These are phyloP conservation scores for Hipparchia semele DNA, from an alignment of 2,888 invertebrate genomes.

Conservation along the genomic window DNA sequence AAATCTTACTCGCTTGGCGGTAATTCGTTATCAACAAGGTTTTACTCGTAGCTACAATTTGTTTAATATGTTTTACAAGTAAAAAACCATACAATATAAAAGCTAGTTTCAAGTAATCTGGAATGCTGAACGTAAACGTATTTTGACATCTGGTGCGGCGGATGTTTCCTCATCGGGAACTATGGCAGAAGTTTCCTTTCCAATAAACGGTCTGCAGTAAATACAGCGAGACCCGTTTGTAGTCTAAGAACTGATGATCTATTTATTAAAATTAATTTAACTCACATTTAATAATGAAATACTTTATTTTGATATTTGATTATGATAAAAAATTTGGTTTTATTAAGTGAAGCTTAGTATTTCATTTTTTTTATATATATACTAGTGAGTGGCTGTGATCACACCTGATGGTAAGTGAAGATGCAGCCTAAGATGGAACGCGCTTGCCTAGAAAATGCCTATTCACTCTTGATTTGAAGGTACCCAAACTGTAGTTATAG, in stretches of 20 bases:
- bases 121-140: not conserved
- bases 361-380: too few species aligned
- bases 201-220: conserved; percentile 30
- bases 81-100: not conserved
- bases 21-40: too few species aligned
- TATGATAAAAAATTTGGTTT: too few species aligned
- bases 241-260: not conserved
- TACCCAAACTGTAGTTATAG: too few species aligned
- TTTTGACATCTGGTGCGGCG: conserved; percentile 17
- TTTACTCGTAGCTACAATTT: not conserved
- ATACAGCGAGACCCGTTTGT: conserved; percentile 31
- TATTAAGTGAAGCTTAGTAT: too few species aligned
- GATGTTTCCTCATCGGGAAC: conserved; percentile 28
- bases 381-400: too few species aligned
- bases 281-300: not conserved
- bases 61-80: not conserved
- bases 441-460: too few species aligned
- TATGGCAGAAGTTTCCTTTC: conserved; percentile 30
- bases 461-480: too few species aligned
- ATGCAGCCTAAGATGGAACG: too few species aligned
- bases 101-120: not conserved
- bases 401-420: too few species aligned
- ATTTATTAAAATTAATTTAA: not conserved
- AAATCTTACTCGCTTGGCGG: too few species aligned
- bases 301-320: too few species aligned